phyloP scores from a whole-genome alignment of 2,113 vertebrate genomes.

The Prochilodus magdalenae region DNA sequence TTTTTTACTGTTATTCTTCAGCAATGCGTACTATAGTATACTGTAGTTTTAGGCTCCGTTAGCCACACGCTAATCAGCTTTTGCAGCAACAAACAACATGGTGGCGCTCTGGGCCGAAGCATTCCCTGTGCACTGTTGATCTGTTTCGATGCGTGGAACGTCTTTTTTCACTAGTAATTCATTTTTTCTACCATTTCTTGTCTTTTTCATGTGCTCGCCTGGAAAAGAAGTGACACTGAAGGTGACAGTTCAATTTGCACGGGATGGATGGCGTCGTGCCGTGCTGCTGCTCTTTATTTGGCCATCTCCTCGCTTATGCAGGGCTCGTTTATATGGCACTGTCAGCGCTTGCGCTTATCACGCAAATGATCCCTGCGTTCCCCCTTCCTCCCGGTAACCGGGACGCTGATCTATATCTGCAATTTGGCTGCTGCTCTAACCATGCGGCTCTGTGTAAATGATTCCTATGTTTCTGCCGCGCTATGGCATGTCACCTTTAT shows the following conservation, averaged over 20 bases:
- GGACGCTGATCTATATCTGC: slow-evolving; percentile 80
- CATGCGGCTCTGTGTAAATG: slow-evolving; percentile 66
- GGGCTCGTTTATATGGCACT: slow-evolving; percentile 67
- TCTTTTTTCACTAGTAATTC: slow-evolving; percentile 70
- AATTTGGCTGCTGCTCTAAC: slow-evolving; percentile 71
- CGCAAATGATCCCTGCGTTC: slow-evolving; percentile 70
- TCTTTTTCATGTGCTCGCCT: slow-evolving; percentile 90
- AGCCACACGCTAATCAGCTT: slow-evolving; percentile 4
- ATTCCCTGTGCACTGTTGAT: slow-evolving; percentile 58
- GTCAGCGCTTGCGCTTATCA: slow-evolving; percentile 74
- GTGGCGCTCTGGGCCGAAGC: slow-evolving; percentile 24
- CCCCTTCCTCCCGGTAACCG: slow-evolving; percentile 63
- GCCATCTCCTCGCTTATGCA: slow-evolving; percentile 65
- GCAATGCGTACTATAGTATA: background rate
- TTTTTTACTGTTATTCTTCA: background rate
- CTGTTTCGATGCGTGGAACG: slow-evolving; percentile 66
- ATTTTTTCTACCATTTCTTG: slow-evolving; percentile 84
- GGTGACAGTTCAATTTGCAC: slow-evolving; percentile 98
- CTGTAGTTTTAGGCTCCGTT: background rate
- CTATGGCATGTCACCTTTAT: slow-evolving; percentile 50
- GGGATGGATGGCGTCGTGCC: slow-evolving; percentile 87
- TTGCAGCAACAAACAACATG: slow-evolving; percentile 46
- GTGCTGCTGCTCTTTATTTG: slow-evolving; percentile 83
- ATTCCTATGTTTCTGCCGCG: slow-evolving; percentile 35
- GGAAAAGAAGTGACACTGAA: slow-evolving; percentile 83